A percentile compares a stretch with the other conserved stretches of the same genome.
Conservation (phyloP, 2,797 vertebrate species). For the Catamblyrhynchus diadema region DNA sequence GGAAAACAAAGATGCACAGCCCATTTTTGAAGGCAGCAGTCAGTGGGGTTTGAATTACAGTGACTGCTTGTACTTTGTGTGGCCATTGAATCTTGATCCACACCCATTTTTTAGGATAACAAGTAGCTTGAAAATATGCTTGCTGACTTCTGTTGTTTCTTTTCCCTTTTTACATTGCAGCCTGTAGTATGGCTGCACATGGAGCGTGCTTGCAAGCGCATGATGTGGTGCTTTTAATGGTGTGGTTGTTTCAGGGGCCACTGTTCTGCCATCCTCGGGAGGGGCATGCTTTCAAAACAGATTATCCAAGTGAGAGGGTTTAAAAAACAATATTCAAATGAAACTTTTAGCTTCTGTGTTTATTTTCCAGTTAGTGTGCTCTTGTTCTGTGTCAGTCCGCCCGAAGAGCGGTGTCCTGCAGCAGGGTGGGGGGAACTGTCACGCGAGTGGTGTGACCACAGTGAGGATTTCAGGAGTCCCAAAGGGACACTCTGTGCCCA, state of each 20-base stretch:
- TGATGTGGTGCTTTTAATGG: neutral
- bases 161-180: neutral
- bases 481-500: neutral
- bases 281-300: neutral
- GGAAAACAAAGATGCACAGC: neutral
- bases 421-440: neutral
- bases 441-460: rapidly evolving
- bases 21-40: neutral
- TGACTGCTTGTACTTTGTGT: neutral
- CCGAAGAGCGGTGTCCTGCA: neutral
- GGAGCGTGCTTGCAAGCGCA: neutral
- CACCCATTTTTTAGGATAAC: neutral
- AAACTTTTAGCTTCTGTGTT: neutral
- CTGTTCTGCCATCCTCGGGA: neutral
- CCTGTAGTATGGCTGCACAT: neutral
- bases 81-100: neutral
- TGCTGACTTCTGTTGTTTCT: neutral
- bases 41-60: neutral
- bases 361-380: neutral
- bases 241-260: neutral
- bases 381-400: neutral
- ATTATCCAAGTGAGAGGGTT: neutral
- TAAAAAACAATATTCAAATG: neutral
- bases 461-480: neutral
- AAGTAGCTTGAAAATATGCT: neutral